These are phyloP conservation scores for Catalaphyllia jardinei DNA, from an alignment of 64 coral and sea anemone genomes.

Conservation along the genomic window DNA sequence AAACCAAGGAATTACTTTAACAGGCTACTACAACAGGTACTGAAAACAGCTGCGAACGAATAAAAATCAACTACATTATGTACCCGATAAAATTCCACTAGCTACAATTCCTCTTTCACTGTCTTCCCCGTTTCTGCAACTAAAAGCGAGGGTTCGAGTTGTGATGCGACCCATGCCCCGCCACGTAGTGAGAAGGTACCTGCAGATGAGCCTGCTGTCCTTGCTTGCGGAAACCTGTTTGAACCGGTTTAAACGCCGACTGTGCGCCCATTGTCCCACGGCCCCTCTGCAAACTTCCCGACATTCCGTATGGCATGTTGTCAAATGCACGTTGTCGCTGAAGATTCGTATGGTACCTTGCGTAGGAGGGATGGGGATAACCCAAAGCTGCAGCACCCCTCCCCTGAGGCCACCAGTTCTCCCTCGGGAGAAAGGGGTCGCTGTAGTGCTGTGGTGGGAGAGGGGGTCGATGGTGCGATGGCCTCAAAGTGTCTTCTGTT, in stretches of 20 bases:
- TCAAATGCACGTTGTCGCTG: constrained; percentile 84
- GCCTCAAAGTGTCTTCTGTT: constrained; percentile 72
- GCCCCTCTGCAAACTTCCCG: constrained; percentile 46
- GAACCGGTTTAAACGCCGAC: constrained; percentile 79
- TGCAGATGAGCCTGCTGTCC: constrained; percentile 65
- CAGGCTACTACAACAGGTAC: too few relatives aligned
- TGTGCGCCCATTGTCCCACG: constrained; percentile 37
- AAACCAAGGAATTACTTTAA: too few relatives aligned
- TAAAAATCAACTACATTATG: too few relatives aligned
- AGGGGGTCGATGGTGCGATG: constrained; percentile 43
- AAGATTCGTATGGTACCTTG: constrained; percentile 73
- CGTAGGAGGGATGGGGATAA: constrained; percentile 51
- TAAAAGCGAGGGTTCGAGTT: constrained; percentile 89
- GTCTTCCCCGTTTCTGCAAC: background rate
- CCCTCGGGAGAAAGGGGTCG: constrained; percentile 83
- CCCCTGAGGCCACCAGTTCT: constrained; percentile 73
- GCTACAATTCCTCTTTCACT: too few relatives aligned
- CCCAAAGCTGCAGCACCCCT: constrained; percentile 17
- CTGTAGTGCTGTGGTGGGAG: constrained; percentile 86
- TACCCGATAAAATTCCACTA: too few relatives aligned
- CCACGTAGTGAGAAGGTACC: constrained; percentile 63
- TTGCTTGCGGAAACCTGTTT: constrained; percentile 52
- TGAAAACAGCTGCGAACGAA: too few relatives aligned
- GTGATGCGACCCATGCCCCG: constrained; percentile 59
- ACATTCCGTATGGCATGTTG: constrained; percentile 63